Conservation (phyloP, 2,888 invertebrate genomes). For the Trichopoda pennipes region DNA sequence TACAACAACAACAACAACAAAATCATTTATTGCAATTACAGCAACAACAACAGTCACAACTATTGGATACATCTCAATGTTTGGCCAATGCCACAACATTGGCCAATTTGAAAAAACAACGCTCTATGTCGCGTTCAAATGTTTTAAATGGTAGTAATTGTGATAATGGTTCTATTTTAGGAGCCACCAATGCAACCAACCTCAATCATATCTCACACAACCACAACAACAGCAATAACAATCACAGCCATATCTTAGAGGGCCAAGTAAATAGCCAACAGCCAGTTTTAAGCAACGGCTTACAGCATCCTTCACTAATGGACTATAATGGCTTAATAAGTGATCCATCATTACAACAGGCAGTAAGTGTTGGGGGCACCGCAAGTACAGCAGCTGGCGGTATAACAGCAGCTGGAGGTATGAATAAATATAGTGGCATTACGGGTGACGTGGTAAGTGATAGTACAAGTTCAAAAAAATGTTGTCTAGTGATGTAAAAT, state of each 20-base stretch:
- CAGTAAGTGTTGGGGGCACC: conserved; percentile 53
- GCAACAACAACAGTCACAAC: conserved; percentile 47
- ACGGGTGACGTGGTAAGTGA: conserved; percentile 91
- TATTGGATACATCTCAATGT: conserved; percentile 58
- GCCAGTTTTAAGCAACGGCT: conserved; percentile 75
- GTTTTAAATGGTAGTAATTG: conserved; percentile 77
- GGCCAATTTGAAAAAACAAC: conserved; percentile 95
- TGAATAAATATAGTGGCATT: conserved; percentile 85
- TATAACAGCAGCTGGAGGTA: conserved; percentile 47
- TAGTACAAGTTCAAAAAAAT: conserved; percentile 85
- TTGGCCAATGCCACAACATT: conserved; percentile 85
- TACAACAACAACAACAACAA: conserved; percentile 26
- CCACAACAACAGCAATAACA: conserved; percentile 61
- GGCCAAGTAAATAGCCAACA: conserved; percentile 73
- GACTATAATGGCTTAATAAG: conserved; percentile 79
- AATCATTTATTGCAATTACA: conserved; percentile 33
- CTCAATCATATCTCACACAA: conserved; percentile 68
- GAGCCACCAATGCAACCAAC: conserved; percentile 74
- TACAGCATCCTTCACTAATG: conserved; percentile 78
- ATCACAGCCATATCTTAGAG: conserved; percentile 1
- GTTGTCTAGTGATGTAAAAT: conserved; percentile 87
- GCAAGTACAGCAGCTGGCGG: conserved; percentile 54
- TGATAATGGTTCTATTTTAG: conserved; percentile 82
- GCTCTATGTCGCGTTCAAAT: conserved; percentile 88
- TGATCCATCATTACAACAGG: conserved; percentile 71